Evolutionary conservation across 2,113 vertebrate genomes (phyloP).

Genomic region (Malurus elegans): DNA sequence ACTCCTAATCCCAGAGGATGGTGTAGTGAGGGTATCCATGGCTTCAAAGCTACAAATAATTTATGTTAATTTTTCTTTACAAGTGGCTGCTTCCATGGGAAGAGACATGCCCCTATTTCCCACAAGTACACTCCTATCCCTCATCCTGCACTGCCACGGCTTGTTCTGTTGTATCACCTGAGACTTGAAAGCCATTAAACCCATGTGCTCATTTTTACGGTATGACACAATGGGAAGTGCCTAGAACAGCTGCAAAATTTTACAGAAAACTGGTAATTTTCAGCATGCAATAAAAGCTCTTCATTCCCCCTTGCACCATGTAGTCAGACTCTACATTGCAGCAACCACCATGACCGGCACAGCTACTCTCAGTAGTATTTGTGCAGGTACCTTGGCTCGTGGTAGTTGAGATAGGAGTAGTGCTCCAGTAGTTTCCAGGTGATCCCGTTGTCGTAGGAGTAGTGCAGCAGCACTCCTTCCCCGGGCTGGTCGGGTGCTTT

Average conservation of each 20-base stretch:
- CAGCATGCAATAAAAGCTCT: not conserved
- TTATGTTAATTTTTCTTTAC: slow-evolving; percentile 25
- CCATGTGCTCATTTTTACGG: not conserved
- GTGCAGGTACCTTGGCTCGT: slow-evolving; percentile 87
- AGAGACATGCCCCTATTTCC: not conserved
- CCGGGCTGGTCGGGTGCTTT: slow-evolving; percentile 92
- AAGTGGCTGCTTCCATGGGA: not conserved
- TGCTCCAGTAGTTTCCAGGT: slow-evolving; percentile 96
- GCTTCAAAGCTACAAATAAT: slow-evolving; percentile 25
- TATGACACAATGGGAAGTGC: not conserved
- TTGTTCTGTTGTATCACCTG: not conserved
- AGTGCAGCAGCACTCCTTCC: slow-evolving; percentile 94
- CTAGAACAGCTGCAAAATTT: not conserved
- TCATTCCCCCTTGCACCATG: not conserved
- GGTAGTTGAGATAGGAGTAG: slow-evolving; percentile 93
- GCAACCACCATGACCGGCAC: not conserved
- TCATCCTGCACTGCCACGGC: not conserved
- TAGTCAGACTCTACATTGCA: not conserved
- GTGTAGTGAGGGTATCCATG: not conserved
- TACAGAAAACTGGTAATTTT: not conserved
- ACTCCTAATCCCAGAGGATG: not conserved
- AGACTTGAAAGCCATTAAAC: not conserved
- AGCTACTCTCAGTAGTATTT: not conserved
- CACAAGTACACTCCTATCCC: not conserved
- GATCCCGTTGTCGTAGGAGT: slow-evolving; percentile 94